Conservation (phyloP, 2,888 invertebrate species). For the Aproaerema taeniolella region DNA sequence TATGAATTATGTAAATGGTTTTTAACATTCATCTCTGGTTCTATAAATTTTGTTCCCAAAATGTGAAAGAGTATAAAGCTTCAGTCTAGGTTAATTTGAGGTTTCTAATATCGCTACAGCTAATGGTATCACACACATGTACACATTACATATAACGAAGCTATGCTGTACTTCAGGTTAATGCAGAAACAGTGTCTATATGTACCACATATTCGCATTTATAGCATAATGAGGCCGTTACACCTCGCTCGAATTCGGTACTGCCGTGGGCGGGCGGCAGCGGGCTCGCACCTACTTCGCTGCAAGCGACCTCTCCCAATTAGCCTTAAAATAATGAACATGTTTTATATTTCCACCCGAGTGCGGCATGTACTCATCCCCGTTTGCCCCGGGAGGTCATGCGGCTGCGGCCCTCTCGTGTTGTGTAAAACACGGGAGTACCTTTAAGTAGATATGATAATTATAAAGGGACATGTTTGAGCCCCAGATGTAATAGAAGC, state of each 20-base stretch:
- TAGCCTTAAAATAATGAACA: conserved; percentile 78
- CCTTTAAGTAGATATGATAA: conserved; percentile 46
- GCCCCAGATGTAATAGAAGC: conserved; percentile 37
- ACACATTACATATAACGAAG: conserved; percentile 29
- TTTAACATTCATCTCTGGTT: too few relatives aligned
- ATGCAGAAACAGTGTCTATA: conserved; percentile 71
- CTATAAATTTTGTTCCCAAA: too few relatives aligned
- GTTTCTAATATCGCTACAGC: too few relatives aligned
- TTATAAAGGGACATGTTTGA: conserved; percentile 49
- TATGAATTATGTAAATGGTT: too few relatives aligned
- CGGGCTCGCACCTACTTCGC: conserved; percentile 61
- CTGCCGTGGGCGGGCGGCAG: conserved; percentile 64
- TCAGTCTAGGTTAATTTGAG: not conserved
- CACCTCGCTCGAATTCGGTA: conserved; percentile 59
- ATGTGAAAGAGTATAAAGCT: too few relatives aligned
- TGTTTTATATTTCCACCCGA: conserved; percentile 75
- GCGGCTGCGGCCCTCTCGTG: conserved; percentile 48
- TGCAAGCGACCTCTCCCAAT: conserved; percentile 74
- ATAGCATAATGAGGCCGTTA: conserved; percentile 61
- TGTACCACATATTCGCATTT: conserved; percentile 43
- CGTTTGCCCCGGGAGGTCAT: conserved; percentile 72
- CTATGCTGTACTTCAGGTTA: conserved; percentile 55
- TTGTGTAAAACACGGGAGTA: conserved; percentile 47
- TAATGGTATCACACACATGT: not conserved
- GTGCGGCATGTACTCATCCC: conserved; percentile 70